These are phyloP conservation scores for Anabas testudineus DNA, from an alignment of 2,797 vertebrate genomes.

Conservation along the genomic window DNA sequence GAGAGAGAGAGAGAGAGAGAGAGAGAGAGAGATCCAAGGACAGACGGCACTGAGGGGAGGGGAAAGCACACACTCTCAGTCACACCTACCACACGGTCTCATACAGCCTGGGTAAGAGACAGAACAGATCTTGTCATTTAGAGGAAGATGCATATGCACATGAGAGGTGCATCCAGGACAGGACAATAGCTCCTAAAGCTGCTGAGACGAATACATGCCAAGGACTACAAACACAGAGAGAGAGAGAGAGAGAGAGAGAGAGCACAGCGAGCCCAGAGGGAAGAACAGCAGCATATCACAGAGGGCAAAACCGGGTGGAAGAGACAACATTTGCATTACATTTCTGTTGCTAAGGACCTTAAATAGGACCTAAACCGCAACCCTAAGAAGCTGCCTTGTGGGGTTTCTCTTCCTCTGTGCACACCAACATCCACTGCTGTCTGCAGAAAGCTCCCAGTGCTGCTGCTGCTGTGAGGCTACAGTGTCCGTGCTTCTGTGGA, in stretches of 20 bases:
- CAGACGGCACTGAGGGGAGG: conserved; percentile 67
- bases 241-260: conserved; percentile 22
- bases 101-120: conserved; percentile 41
- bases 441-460: conserved; percentile 11
- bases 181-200: conserved; percentile 48
- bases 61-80: conserved; percentile 50
- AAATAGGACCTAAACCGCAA: conserved; percentile 28
- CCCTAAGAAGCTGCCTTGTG: conserved; percentile 18
- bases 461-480: conserved; percentile 36
- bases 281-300: conserved; percentile 43
- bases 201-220: conserved; percentile 50
- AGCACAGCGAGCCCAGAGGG: conserved; percentile 39
- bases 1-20: conserved; percentile 55
- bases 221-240: conserved; percentile 45
- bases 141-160: conserved; percentile 64
- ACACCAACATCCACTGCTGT: conserved; percentile 18
- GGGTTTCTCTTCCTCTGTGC: conserved; percentile 24
- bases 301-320: conserved; percentile 22
- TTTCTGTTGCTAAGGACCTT: conserved; percentile 33
- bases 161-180: conserved; percentile 51
- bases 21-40: conserved; percentile 63
- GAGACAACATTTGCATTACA: conserved; percentile 25
- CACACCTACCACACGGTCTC: conserved; percentile 53
- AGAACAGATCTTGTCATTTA: conserved; percentile 48
- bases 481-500: conserved; percentile 23